Evolutionary conservation across 2,113 vertebrate species (phyloP), one percentile per base, ranked within the genome.

Genomic region (Poicephalus gulielmi): DNA sequence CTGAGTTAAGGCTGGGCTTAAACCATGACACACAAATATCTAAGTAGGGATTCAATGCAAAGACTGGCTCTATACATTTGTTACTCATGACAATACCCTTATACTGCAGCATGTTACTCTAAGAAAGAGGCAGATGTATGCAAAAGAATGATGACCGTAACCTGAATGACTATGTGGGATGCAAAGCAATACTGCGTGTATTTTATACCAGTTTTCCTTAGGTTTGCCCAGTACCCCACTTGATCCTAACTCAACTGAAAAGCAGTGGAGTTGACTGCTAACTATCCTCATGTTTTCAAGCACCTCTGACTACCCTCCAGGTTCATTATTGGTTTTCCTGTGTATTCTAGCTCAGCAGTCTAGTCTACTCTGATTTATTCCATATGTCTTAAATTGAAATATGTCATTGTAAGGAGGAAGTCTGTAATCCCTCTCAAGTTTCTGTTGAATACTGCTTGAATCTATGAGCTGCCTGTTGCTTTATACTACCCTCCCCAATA

Each of bases 331-430:
- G 79, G 11, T 67, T 94, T 83, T 35, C 53, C 75, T 63, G 31
- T 79, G 83, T 79, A 41, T 69, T 95, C 69, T 84, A 94, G 74
- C 89, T 92, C 74, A 70, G 44, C 3, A 4, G 47, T 95, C 37
- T 37, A 37, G 74, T 80, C 93, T 75, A 9, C 44, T 35, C 84
- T 91, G 91, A 95, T 96, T 92, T 91, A 73, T 88, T 94, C 91
- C 87, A 91, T 70, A 87, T 95, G 95, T 69, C 75, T 92, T 46
- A 63, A 88, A 95, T 50, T 87, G 78, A 94, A 95, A 76, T 76
- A 60, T 93, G 91, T 91, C 84, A 91, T 86, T 92, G 87, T 83
- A 31, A 19, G 78, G 84, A 91, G 95, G 93, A 96, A 95, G 85
- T 77, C 94, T 4, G 3, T 79, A 95, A 96, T 87, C 53, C 75